Base-by-base conservation (phyloP, 30 jellyfish, hydroid and myxozoan species). In the Aurelia sp. region DNA sequence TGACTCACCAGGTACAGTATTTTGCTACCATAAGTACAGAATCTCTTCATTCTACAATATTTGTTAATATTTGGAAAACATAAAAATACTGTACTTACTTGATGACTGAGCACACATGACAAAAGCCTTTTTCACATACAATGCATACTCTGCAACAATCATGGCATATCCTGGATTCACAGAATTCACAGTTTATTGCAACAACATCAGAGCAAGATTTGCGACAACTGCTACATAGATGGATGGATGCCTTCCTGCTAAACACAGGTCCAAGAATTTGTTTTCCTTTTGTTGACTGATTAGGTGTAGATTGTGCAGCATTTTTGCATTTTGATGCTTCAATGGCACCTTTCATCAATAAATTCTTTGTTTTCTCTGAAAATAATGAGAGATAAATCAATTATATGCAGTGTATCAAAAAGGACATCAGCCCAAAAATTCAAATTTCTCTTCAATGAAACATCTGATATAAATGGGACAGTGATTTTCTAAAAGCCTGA, bases 181-280 rank as follows among this genome's bases (percentile, higher is more conserved):
- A 91, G 47, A 85, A 91, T 33, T 73, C 92, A 64, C 98, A 91
- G 1, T 53, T 57, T 18, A 16, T 41, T 59, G 84, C 44, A 58
- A 48, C 61, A 20, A 9, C 50, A 16, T 19, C 27, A 4, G 35
- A 1, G 19, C 52, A n/a, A 16, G 74, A 7, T 13, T 37, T 30
- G 22, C 76, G 68, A 77, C 98, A 91, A 9, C 65, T 78, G 21
- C 52, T 58, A 69, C 98, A 91, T 55, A 47, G 60, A 60, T 73
- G 57, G 19, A 18, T 53, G 19, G 69, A 83, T 31, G 85, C 75
- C 78, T 79, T 71, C 48, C 62, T 92, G 71, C 92, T 81, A 60
- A 78, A 91, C 17, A 83, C 98, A 37, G 98, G 98, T n/a, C 98
- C 98, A 80, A 91, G 81, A 40, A 85, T 68, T 41, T 71, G 72